A percentile compares a stretch with the other conserved stretches of the same genome.
Conservation (phyloP, 2,797 vertebrate genomes). For the Spinibarbus caldwelli region DNA sequence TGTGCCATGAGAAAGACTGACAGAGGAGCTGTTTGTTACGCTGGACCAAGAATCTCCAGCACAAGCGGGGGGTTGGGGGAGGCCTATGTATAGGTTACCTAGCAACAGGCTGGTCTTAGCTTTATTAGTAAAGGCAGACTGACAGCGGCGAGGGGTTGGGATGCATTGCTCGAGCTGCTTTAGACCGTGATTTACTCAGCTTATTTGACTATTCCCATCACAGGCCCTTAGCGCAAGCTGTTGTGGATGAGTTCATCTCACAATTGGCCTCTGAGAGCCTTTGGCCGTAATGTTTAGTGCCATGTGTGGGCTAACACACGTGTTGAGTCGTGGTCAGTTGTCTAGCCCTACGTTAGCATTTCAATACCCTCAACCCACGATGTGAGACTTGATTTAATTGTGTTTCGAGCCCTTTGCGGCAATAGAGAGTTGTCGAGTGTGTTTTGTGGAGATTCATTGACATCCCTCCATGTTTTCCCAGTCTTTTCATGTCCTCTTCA, state of each 20-base stretch:
- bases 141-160: conserved; percentile 45
- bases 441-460: not conserved
- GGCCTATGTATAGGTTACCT: conserved; percentile 80
- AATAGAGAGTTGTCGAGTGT: not conserved
- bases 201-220: conserved; percentile 66
- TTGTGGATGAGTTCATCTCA: conserved; percentile 55
- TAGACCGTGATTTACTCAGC: conserved; percentile 66
- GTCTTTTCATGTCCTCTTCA: conserved; percentile 36
- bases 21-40: conserved; percentile 76
- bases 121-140: conserved; percentile 61
- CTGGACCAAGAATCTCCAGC: conserved; percentile 67
- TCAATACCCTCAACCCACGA: not conserved
- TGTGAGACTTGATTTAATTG: conserved; percentile 23
- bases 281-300: not conserved
- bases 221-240: conserved; percentile 53
- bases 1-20: conserved; percentile 61
- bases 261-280: not conserved
- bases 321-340: conserved; percentile 9
- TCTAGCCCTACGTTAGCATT: not conserved
- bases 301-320: not conserved
- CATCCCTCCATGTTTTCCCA: not conserved
- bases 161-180: conserved; percentile 57
- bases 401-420: not conserved
- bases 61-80: conserved; percentile 17
- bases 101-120: conserved; percentile 79